phyloP scores from a whole-genome alignment of 2,113 vertebrate species.

The Oxyruncus cristatus region DNA sequence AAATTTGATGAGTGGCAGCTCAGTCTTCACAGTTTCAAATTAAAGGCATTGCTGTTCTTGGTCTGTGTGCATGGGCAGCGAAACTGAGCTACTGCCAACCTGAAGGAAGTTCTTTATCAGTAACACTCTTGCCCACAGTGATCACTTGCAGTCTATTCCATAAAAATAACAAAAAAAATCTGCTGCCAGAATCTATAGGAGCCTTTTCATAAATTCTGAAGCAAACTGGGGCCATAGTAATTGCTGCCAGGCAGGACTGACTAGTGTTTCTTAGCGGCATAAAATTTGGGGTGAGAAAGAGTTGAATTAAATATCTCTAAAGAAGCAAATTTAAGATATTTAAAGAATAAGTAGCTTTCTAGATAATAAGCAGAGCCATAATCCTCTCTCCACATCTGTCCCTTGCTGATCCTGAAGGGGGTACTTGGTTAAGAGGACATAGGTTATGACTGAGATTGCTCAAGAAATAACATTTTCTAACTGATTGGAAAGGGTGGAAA shows the following conservation, averaged over 20 bases:
- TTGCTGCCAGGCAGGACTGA: neutral
- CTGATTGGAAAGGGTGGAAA: neutral
- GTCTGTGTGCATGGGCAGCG: neutral
- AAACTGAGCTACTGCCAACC: neutral
- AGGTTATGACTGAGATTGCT: neutral
- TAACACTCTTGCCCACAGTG: neutral
- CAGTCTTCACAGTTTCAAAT: neutral
- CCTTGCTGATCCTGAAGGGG: neutral
- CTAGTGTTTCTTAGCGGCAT: neutral
- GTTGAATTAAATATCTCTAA: neutral
- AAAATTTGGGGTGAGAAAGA: neutral
- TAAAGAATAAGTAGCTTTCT: neutral
- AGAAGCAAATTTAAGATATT: neutral
- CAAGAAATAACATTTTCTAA: neutral
- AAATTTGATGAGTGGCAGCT: neutral
- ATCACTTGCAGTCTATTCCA: neutral
- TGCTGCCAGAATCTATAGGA: neutral
- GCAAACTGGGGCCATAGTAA: neutral
- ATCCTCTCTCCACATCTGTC: neutral
- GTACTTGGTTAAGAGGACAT: neutral
- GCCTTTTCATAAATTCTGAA: neutral
- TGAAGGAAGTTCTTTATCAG: neutral
- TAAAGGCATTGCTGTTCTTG: neutral
- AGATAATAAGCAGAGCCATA: neutral
- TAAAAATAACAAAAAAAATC: conserved; percentile 18